A percentile compares a stretch with the other conserved stretches of the same genome.
Evolutionary conservation across 2,797 vertebrate genomes (phyloP).

Genomic region (Paratrypauchen microcephalus): DNA sequence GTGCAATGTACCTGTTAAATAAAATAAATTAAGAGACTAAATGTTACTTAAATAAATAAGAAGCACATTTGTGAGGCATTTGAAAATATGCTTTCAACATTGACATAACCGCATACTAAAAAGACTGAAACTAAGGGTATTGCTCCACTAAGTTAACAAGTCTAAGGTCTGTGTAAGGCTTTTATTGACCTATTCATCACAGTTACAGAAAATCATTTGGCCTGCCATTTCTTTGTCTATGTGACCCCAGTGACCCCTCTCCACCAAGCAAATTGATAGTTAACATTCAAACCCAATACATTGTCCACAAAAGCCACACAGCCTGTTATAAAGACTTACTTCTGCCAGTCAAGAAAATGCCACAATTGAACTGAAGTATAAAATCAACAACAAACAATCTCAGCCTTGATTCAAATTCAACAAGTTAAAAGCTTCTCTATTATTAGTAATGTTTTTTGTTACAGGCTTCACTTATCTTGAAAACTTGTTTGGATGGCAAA

Average conservation of each 20-base stretch:
- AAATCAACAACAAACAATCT: conserved; percentile 32
- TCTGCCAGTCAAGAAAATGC: conserved; percentile 29
- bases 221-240: conserved; percentile 16
- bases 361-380: conserved; percentile 13
- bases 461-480: conserved; percentile 36
- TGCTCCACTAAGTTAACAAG: neutral
- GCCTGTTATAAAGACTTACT: conserved; percentile 21
- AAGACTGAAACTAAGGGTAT: neutral
- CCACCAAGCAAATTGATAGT: neutral
- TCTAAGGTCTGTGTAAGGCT: neutral
- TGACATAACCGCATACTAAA: neutral
- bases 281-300: conserved; percentile 4
- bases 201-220: conserved; percentile 7
- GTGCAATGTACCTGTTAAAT: neutral
- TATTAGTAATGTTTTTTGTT: conserved; percentile 25
- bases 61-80: neutral
- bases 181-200: neutral
- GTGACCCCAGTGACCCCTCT: conserved; percentile 21
- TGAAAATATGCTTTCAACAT: neutral
- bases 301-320: conserved; percentile 9
- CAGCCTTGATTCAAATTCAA: conserved; percentile 29
- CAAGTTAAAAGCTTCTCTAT: conserved; percentile 21
- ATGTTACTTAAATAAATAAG: neutral
- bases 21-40: no score
- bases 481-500: conserved; percentile 56